A percentile compares a stretch with the other conserved stretches of the same genome.
phyloP scores from a whole-genome alignment of 2,113 vertebrate genomes.

The Jacana jacana region DNA sequence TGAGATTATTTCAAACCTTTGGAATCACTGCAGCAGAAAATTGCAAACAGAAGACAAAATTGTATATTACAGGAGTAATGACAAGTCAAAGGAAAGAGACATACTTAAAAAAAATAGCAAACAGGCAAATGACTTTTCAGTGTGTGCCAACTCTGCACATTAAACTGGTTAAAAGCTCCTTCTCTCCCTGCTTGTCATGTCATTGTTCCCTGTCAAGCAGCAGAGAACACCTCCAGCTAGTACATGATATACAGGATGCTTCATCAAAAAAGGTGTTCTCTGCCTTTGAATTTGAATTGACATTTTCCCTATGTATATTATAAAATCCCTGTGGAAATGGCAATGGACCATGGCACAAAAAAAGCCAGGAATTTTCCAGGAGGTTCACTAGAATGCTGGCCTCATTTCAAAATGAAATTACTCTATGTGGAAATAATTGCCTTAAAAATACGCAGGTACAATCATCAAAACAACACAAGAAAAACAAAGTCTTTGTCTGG shows the following conservation, averaged over 20 bases:
- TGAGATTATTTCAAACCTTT: constrained; percentile 54
- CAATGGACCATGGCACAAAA: neutral
- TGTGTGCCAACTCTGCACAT: neutral
- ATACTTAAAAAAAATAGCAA: neutral
- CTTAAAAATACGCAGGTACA: neutral
- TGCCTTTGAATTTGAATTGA: constrained; percentile 48
- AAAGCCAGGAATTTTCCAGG: neutral
- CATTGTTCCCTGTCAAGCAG: constrained; percentile 41
- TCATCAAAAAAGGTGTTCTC: constrained; percentile 45
- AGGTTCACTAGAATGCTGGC: neutral
- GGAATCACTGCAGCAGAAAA: constrained; percentile 65
- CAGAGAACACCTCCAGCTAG: constrained; percentile 51
- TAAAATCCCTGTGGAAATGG: neutral
- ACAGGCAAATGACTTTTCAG: constrained; percentile 48
- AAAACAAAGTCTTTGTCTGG: neutral
- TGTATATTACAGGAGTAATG: constrained; percentile 54
- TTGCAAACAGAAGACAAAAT: constrained; percentile 63
- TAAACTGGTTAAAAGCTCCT: constrained; percentile 27
- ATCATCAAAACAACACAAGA: neutral
- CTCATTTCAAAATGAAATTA: neutral
- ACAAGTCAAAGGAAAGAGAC: constrained; percentile 54
- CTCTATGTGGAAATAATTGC: neutral
- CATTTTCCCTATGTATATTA: constrained; percentile 11
- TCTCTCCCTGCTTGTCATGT: constrained; percentile 22
- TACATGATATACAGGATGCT: constrained; percentile 39